phyloP scores from a whole-genome alignment of 2,888 invertebrate species.

The Gandaritis pyraliata region DNA sequence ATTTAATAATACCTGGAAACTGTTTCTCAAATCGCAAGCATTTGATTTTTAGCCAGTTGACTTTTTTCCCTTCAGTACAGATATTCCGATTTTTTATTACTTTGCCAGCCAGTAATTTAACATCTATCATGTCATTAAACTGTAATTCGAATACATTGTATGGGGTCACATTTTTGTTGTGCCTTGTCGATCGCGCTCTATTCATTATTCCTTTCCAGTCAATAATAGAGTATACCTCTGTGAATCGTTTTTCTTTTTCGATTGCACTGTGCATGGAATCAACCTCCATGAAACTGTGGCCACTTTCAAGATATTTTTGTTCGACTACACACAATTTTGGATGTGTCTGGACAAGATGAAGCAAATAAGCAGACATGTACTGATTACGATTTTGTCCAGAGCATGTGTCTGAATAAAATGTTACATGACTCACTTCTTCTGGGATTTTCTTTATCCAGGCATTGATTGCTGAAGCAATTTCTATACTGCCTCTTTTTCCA shows the following conservation, averaged over 20 bases:
- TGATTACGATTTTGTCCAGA: too few species aligned
- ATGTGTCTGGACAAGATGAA: too few species aligned
- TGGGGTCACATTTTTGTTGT: not conserved
- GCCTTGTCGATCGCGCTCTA: slow-evolving; percentile 4
- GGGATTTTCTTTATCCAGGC: too few species aligned
- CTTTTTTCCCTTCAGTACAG: not conserved
- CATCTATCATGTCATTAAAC: not conserved
- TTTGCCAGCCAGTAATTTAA: not conserved
- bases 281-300: too few species aligned
- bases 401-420: too few species aligned
- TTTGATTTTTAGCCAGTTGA: slow-evolving; percentile 3
- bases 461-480: too few species aligned
- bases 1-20: not conserved
- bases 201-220: not conserved
- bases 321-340: too few species aligned
- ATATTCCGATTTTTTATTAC: not conserved
- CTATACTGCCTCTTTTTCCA: too few species aligned
- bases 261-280: slow-evolving; percentile 1
- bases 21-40: slow-evolving; percentile 1
- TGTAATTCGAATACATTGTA: not conserved
- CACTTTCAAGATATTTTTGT: too few species aligned
- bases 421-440: too few species aligned
- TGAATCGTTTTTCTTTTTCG: not conserved
- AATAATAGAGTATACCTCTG: slow-evolving; percentile 1
- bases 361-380: too few species aligned